A percentile compares a stretch with the other conserved stretches of the same genome.
Conservation (phyloP, 2,797 vertebrate genomes). For the Luscinia megarhynchos region DNA sequence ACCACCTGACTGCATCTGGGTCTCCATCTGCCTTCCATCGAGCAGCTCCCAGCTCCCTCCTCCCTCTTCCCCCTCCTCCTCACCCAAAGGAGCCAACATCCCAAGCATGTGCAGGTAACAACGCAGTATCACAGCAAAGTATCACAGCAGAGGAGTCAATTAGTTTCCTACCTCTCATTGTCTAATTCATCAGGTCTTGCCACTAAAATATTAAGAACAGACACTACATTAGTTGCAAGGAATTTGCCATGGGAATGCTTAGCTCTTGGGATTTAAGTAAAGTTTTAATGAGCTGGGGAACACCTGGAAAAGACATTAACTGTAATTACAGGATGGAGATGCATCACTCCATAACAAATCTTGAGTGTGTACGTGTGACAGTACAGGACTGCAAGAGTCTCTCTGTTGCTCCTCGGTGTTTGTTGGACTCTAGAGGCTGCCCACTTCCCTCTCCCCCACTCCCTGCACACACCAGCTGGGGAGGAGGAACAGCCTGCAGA, state of each 20-base stretch:
- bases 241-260: conserved; percentile 62
- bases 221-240: conserved; percentile 74
- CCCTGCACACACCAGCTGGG: not conserved
- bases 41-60: not conserved
- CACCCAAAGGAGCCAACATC: not conserved
- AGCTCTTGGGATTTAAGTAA: conserved; percentile 61
- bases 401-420: not conserved
- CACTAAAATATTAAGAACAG: conserved; percentile 85
- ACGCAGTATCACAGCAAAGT: not conserved
- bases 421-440: not conserved
- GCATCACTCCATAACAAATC: not conserved
- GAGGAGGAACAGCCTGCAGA: not conserved
- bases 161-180: conserved; percentile 89
- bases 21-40: not conserved
- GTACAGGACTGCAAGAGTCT: not conserved
- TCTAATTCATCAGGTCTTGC: conserved; percentile 85
- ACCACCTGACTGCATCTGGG: not conserved
- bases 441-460: not conserved
- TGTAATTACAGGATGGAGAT: not conserved
- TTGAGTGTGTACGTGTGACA: not conserved
- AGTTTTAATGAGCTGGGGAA: conserved; percentile 47
- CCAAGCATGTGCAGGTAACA: not conserved
- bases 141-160: conserved; percentile 53
- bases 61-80: not conserved
- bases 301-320: conserved; percentile 27